A percentile compares a stretch with the other conserved stretches of the same genome.
phyloP scores from a whole-genome alignment of 2,888 invertebrate species.

The Rugalucina vietnamica region DNA sequence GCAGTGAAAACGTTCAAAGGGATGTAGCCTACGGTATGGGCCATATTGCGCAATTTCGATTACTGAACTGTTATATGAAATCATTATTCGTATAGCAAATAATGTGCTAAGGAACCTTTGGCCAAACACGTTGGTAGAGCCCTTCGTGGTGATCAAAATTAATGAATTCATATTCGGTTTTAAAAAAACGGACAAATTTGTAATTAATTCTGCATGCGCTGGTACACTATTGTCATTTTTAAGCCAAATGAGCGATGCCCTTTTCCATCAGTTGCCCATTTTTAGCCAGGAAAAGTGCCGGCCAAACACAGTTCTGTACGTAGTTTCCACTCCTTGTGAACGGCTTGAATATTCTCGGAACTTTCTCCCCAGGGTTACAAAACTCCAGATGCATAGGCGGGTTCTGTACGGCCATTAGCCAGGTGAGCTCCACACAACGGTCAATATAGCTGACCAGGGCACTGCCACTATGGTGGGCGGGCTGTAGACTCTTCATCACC shows the following conservation, averaged over 20 bases:
- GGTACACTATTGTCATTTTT: too few relatives aligned
- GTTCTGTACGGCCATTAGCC: conserved; percentile 58
- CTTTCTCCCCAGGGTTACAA: conserved; percentile 48
- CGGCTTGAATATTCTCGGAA: conserved; percentile 37
- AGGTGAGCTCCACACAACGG: conserved; percentile 52
- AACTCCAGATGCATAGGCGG: conserved; percentile 60
- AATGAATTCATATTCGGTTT: too few relatives aligned
- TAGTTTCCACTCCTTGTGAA: conserved; percentile 53
- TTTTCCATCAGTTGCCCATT: conserved; percentile 56
- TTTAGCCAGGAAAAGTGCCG: conserved; percentile 49
- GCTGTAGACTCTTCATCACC: conserved; percentile 53
- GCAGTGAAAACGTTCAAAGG: too few relatives aligned
- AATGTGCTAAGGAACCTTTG: too few relatives aligned
- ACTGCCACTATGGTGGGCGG: conserved; percentile 46
- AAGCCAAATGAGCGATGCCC: conserved; percentile 55
- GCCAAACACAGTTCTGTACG: conserved; percentile 60
- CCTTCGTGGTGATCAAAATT: too few relatives aligned
- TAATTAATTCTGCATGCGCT: too few relatives aligned
- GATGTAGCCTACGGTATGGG: too few relatives aligned
- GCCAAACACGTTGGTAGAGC: too few relatives aligned
- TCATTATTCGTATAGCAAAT: too few relatives aligned
- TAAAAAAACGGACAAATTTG: too few relatives aligned
- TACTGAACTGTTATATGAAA: too few relatives aligned
- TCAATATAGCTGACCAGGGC: conserved; percentile 50
- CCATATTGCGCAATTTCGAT: too few relatives aligned